Conservation (phyloP, 1,140 invertebrate species). For the Monomorium pharaonis region DNA sequence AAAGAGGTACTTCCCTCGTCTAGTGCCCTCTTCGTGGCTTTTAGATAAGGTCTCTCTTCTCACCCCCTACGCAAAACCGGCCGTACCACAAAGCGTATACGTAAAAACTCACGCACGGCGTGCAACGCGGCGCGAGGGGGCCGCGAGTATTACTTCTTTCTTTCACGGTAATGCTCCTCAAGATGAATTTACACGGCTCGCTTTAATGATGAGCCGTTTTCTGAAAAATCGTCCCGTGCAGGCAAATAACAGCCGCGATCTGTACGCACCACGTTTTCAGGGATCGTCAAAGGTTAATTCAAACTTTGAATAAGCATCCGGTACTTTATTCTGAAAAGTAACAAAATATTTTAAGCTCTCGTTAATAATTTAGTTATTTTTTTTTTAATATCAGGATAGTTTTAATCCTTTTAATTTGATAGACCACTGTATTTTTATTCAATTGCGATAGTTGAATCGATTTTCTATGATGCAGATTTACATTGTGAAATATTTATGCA, state of each 20-base stretch:
- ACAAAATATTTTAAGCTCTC: background rate
- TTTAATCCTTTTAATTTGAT: background rate
- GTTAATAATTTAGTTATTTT: background rate
- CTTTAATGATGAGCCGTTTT: background rate
- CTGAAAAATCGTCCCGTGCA: background rate
- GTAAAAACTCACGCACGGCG: conserved; percentile 54
- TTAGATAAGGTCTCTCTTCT: conserved; percentile 73
- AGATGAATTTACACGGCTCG: background rate
- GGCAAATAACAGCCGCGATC: background rate
- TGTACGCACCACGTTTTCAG: background rate
- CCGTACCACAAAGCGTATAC: conserved; percentile 57
- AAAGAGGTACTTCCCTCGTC: conserved; percentile 70
- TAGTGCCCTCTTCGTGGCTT: conserved; percentile 72
- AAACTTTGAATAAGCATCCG: background rate
- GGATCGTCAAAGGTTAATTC: background rate
- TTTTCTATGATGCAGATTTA: background rate
- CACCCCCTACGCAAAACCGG: conserved; percentile 63
- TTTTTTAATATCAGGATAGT: background rate
- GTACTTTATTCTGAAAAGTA: background rate
- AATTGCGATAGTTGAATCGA: background rate
- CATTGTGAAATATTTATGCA: background rate
- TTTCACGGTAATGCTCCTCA: conserved; percentile 17
- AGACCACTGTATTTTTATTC: background rate
- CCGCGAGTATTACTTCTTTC: conserved; percentile 8
- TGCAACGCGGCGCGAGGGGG: conserved; percentile 19